These are phyloP conservation scores for Magallana angulata DNA, from an alignment of 1,140 invertebrate species.

Conservation along the genomic window DNA sequence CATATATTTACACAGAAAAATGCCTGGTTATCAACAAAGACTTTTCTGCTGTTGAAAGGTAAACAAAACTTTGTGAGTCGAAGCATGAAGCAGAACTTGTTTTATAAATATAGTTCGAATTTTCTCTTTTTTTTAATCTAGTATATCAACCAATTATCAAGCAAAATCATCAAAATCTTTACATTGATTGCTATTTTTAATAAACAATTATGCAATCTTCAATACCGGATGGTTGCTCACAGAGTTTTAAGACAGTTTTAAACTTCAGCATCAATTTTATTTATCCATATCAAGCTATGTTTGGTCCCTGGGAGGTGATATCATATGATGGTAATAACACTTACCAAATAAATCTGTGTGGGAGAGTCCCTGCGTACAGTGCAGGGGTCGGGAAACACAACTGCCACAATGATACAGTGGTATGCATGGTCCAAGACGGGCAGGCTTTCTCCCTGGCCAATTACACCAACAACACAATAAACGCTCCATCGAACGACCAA, in stretches of 20 bases:
- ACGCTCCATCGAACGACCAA: slow-evolving; percentile 42
- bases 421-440: slow-evolving; percentile 58
- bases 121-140: neutral
- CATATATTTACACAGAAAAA: neutral
- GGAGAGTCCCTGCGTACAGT: slow-evolving; percentile 16
- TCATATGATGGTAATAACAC: slow-evolving; percentile 61
- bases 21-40: slow-evolving; percentile 16
- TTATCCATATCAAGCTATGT: slow-evolving; percentile 51
- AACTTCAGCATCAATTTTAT: neutral
- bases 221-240: too few relatives aligned
- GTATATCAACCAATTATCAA: too few relatives aligned
- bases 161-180: too few relatives aligned
- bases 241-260: too few relatives aligned
- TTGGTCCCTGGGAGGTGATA: slow-evolving; percentile 59
- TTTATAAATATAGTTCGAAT: neutral
- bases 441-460: slow-evolving; percentile 59
- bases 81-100: neutral
- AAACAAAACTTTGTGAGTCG: neutral
- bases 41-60: slow-evolving; percentile 38
- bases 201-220: too few relatives aligned
- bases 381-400: slow-evolving; percentile 26
- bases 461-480: slow-evolving; percentile 36
- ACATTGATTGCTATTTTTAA: too few relatives aligned
- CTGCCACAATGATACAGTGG: slow-evolving; percentile 60
- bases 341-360: slow-evolving; percentile 68